Evolutionary conservation across 2,113 vertebrate genomes (phyloP), one percentile per base, ranked within the genome.

Genomic region (Otis tarda): DNA sequence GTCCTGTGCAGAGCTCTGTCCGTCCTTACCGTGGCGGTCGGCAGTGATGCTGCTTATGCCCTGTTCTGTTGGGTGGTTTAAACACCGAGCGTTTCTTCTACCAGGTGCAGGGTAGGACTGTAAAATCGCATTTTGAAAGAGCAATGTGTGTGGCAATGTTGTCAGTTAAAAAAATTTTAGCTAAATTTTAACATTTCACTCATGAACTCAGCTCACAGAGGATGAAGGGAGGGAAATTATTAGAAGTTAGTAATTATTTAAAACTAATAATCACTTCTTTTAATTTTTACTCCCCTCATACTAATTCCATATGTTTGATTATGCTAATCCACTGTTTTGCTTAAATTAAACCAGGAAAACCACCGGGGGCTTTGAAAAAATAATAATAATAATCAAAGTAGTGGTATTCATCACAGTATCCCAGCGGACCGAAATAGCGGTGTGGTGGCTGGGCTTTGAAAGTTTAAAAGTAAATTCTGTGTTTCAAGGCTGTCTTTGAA

Each of bases 21-120:
- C 0, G 16, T 41, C 59, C 33, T 52, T 9, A 2, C 14, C 0
- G 2, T 25, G 53, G 39, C 0, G 0, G 56, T 33, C 2, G 1
- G 68, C 57, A 8, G 57, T 6, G 60, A 25, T 16, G 30, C 49
- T 37, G 10, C 14, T 1, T 47, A 43, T 14, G 35, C 25, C 23
- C 33, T 0, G 1, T 61, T 73, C 43, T 2, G 2, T 0, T 4
- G 3, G 6, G 35, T 30, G 22, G 16, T n/a, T 86, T 81, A 31
- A 74, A 30, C 7, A 5, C 71, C 4, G 43, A 13, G 39, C 0
- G 1, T 41, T 67, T 59, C 16, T 77, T 61, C 39, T 63, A 12
- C 47, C 56, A n/a, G 39, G 25, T 59, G n/a, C 23, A 21, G 35
- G 49, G 17, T 14, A 57, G 41, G 31, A 50, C 14, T 1, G 0